Evolutionary conservation across 2,797 vertebrate species (phyloP), one percentile per base, ranked within the genome.

Genomic region (Limosa lapponica): DNA sequence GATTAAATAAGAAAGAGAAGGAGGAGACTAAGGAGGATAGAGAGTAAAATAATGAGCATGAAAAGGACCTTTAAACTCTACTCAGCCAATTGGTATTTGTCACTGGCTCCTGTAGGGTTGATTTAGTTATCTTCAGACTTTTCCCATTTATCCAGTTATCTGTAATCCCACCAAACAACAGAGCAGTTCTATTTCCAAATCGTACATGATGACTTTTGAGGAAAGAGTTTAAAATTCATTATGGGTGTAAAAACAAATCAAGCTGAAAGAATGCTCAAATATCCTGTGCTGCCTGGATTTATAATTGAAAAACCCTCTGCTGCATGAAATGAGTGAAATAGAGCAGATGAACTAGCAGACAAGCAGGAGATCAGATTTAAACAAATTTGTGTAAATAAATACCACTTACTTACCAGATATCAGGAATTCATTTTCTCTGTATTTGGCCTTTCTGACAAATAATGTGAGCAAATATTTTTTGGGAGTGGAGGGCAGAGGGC

Each of bases 291-390:
- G 80, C 80, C 83, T 89, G 70, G 70, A 90, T 93, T 94, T 93
- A 94, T 96, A 96, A 97, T 97, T 96, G 96, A 91, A 97, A 96
- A 96, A 95, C 25, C 39, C 90, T 96, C 82, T 84, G 83, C 96
- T 95, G 95, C 95, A 96, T 97, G 94, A 97, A 97, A 95, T 95
- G 93, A 95, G 85, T 70, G 93, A 95, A 97, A 89, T 12, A 95
- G 93, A 95, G 77, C 93, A 93, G 91, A 94, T 91, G 94, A 97
- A 67, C 82, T 55, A 90, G 66, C 73, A 95, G 93, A 96, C 86
- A 94, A 95, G 51, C 57, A 57, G 54, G 39, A 91, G 80, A 97
- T 70, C 37, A 82, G 77, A 96, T 95, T 97, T 94, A 96, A 95
- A 95, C 88, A 94, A 96, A 95, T 96, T 84, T 90, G 82, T 95